Conservation (phyloP, 1,140 invertebrate genomes). For the Seison nebaliae region DNA sequence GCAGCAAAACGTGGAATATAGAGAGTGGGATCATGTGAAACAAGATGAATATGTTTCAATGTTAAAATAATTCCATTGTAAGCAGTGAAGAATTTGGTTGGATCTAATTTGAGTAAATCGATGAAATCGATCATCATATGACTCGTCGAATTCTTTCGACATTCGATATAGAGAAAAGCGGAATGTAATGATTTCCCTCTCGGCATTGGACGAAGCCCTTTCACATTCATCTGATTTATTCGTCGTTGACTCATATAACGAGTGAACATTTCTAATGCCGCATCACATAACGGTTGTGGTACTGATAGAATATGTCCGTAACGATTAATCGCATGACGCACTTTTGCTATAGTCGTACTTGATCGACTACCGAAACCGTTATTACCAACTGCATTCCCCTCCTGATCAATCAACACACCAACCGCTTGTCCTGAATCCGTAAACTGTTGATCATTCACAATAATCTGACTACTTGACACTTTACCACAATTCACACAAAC, state of each 20-base stretch:
- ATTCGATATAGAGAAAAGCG: slow-evolving; percentile 88
- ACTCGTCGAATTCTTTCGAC: slow-evolving; percentile 63
- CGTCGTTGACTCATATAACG: slow-evolving; percentile 9
- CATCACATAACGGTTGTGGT: no score
- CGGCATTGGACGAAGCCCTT: slow-evolving; percentile 52
- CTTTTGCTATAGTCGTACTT: slow-evolving; percentile 9
- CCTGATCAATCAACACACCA: no score
- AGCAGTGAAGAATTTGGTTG: not conserved
- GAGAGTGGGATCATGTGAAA: slow-evolving; percentile 56
- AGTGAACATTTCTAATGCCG: slow-evolving; percentile 8
- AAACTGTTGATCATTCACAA: slow-evolving; percentile 80
- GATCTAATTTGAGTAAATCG: slow-evolving; percentile 45
- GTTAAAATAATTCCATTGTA: slow-evolving; percentile 44
- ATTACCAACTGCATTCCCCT: not conserved
- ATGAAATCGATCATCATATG: slow-evolving; percentile 91
- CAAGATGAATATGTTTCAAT: not conserved
- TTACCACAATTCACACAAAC: slow-evolving; percentile 82
- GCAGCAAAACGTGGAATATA: slow-evolving; percentile 80
- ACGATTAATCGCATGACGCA: not conserved
- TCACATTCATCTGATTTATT: slow-evolving; percentile 12
- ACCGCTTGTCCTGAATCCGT: no score
- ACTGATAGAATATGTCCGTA: no score
- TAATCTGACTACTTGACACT: slow-evolving; percentile 75
- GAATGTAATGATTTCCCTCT: slow-evolving; percentile 69
- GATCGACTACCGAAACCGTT: slow-evolving; percentile 8